Evolutionary conservation across 2,113 vertebrate genomes (phyloP).

Genomic region (Argyrosomus japonicus): DNA sequence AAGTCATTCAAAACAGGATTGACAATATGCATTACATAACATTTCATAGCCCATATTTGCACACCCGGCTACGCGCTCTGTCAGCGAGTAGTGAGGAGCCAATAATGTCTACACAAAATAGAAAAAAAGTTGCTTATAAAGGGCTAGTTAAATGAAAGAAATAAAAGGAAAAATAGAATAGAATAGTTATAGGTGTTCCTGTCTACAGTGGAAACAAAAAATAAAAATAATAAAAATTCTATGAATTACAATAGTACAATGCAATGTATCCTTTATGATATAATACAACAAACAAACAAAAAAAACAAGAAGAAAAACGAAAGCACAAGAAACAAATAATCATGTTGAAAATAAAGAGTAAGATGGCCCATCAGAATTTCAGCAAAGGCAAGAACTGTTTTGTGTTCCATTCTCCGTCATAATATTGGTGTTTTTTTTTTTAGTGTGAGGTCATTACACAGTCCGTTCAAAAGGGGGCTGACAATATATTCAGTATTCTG

Average conservation of each 20-base stretch:
- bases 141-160: neutral
- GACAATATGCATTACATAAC: neutral
- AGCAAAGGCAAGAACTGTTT: neutral
- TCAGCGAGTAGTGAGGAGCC: neutral
- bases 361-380: neutral
- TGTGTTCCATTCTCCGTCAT: neutral
- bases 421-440: constrained; percentile 1
- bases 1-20: constrained; percentile 1
- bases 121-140: neutral
- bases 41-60: neutral
- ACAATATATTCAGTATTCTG: neutral
- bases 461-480: neutral
- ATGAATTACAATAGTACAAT: neutral
- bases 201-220: neutral
- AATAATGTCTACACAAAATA: neutral
- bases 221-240: neutral
- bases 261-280: neutral
- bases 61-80: neutral
- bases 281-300: neutral
- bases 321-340: neutral
- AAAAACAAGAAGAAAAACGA: neutral
- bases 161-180: neutral
- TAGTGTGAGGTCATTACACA: neutral
- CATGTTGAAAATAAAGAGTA: neutral
- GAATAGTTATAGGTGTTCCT: neutral